These are phyloP conservation scores for Psittacula derbiana DNA, from an alignment of 2,797 vertebrate species.

Conservation along the genomic window DNA sequence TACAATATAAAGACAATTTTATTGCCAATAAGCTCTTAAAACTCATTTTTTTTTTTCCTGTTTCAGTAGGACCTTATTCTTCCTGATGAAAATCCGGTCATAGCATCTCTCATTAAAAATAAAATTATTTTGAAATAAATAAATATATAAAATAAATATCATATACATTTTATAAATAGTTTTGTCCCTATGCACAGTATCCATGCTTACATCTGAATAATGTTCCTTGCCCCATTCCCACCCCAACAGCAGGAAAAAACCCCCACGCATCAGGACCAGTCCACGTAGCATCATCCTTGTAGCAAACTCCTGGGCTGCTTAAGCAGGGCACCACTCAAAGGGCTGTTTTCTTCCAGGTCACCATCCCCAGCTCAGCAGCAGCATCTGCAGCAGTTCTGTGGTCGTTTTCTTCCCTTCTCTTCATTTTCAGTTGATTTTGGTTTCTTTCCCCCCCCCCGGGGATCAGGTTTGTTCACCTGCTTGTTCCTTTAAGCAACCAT, in stretches of 20 bases:
- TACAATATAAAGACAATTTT: conserved; percentile 91
- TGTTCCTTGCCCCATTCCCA: conserved; percentile 74
- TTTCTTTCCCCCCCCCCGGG: accelerated
- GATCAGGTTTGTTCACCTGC: conserved; percentile 41
- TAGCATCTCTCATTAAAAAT: conserved; percentile 95
- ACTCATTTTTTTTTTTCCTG: conserved; percentile 69
- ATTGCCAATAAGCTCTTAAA: conserved; percentile 89
- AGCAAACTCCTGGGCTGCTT: conserved; percentile 52
- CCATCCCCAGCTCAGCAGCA: conserved; percentile 47
- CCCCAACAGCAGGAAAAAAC: conserved; percentile 79
- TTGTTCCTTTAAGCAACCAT: conserved; percentile 24
- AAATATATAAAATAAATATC: conserved; percentile 99
- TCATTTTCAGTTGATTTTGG: background rate
- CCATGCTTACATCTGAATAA: conserved; percentile 88
- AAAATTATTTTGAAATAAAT: conserved; percentile 99
- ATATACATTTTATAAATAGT: conserved; percentile 99
- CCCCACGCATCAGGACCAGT: conserved; percentile 80
- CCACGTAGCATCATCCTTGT: conserved; percentile 49
- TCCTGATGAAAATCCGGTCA: conserved; percentile 89
- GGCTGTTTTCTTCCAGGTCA: conserved; percentile 70
- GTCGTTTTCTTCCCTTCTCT: conserved; percentile 28
- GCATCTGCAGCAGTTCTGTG: conserved; percentile 21
- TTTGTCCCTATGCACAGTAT: conserved; percentile 94
- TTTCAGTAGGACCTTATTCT: conserved; percentile 95
- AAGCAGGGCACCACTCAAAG: conserved; percentile 54